Percentiles rank a stretch among this genome's conserved stretches.
Evolutionary conservation across 2,113 vertebrate genomes (phyloP).

Genomic region (Pomatostomus ruficeps): DNA sequence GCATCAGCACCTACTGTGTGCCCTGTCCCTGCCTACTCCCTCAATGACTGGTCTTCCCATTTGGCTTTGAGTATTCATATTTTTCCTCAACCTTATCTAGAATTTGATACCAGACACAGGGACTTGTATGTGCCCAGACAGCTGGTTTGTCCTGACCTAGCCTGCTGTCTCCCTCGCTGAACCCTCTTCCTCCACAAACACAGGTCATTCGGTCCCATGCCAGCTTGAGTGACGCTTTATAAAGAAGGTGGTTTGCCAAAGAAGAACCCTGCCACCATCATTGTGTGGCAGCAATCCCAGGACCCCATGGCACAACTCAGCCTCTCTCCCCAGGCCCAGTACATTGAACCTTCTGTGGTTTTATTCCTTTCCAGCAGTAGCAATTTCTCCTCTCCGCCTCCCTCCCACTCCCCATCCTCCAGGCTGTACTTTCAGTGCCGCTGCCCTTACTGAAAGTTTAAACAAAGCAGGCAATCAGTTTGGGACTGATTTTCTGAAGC

Average conservation of each 20-base stretch:
- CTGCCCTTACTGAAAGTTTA: background rate
- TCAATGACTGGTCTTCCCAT: background rate
- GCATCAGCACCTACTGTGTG: rapidly evolving
- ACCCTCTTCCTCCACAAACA: background rate
- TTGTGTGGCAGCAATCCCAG: rapidly evolving
- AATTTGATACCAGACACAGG: background rate
- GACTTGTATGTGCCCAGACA: background rate
- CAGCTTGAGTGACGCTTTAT: background rate
- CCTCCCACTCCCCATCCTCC: background rate
- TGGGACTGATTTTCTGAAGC: background rate
- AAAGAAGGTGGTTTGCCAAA: background rate
- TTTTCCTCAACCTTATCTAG: background rate
- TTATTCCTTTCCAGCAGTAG: background rate
- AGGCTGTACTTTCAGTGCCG: background rate
- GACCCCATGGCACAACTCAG: background rate
- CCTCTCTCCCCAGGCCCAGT: background rate
- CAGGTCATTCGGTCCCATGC: background rate
- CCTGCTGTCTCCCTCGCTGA: background rate
- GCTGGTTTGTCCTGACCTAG: background rate
- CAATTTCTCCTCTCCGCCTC: background rate
- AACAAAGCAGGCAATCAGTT: background rate
- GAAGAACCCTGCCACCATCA: background rate
- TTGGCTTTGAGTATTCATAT: background rate
- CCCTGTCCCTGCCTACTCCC: background rate
- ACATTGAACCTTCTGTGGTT: background rate